Evolutionary conservation across 2,888 invertebrate genomes (phyloP).

Genomic region (Dysmachus trigonus): DNA sequence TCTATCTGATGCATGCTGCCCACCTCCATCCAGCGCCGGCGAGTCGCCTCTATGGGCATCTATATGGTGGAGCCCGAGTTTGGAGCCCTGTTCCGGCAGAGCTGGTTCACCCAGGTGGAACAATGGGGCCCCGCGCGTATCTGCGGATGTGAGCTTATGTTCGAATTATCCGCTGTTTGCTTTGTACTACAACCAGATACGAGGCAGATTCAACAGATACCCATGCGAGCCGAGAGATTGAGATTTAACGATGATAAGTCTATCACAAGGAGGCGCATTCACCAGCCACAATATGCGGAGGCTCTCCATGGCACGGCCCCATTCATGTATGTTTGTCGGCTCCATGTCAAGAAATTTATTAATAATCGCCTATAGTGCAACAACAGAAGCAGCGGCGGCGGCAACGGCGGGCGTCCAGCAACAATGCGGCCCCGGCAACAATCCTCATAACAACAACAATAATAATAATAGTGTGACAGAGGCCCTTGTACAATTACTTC

Average conservation of each 20-base stretch:
- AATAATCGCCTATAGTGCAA: constrained; percentile 21
- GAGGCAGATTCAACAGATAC: constrained; percentile 48
- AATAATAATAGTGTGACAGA: constrained; percentile 24
- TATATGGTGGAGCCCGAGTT: constrained; percentile 5
- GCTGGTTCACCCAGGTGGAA: constrained; percentile 16
- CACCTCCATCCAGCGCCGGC: background rate
- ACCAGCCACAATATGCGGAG: constrained; percentile 31
- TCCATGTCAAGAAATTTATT: constrained; percentile 38
- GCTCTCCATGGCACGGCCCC: background rate
- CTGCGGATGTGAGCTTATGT: constrained; percentile 40
- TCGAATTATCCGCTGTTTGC: constrained; percentile 43
- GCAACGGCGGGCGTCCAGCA: background rate
- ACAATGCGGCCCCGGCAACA: constrained; percentile 29
- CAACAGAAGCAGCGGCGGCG: too few species aligned
- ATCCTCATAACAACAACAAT: constrained; percentile 10
- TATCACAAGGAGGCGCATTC: constrained; percentile 27
- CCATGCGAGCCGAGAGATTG: constrained; percentile 47
- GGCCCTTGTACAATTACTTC: constrained; percentile 28
- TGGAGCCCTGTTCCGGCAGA: background rate
- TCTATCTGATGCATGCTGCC: background rate
- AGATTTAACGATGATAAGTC: constrained; percentile 49
- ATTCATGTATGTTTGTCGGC: constrained; percentile 19
- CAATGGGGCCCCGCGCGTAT: constrained; percentile 16
- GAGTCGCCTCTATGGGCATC: background rate
- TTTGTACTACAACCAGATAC: constrained; percentile 42